Base-by-base conservation (phyloP, 2,797 vertebrate species). In the Channallabes apus region DNA sequence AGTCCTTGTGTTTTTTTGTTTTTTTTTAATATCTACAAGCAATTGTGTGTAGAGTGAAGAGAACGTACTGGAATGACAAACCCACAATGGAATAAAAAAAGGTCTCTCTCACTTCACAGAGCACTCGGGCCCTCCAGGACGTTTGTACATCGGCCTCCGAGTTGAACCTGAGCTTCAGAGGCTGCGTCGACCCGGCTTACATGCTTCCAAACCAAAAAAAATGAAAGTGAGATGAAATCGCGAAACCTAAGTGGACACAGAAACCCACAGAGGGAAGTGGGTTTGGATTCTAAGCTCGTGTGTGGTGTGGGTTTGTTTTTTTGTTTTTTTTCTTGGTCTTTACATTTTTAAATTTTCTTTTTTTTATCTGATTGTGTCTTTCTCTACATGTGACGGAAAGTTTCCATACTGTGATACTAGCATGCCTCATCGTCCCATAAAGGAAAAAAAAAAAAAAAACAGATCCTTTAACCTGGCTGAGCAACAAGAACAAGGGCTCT, bases 1-100 rank as follows among this genome's bases (percentile, higher is more conserved):
- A 87, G 92, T 89, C 62, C 93, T 94, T 94, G 92, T 92, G 92
- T 92, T 91, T 90, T 83, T 92, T 88, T 91, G 91, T 92, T 91
- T 64, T 91, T 24, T 93, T 91, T 91, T 89, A 91, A 88, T 86
- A 89, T 22, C 20, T 4, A 29, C 87, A 90, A 87, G 84, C 35
- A 27, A 41, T 54, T 14, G 32, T 78, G 92, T 75, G 84, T 82
- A 85, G 71, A 84, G 83, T 58, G 51, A 82, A 90, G 85, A 87
- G 93, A 94, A 89, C 93, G 93, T 92, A 93, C 94, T 92, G 38
- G 35, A 78, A 61, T 12, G 93, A 94, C 95, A n/a, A 46, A 71
- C 5, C 1, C 9, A 51, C 11, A 1, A 2, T 27, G 11, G 14
- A 15, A 65, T 24, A 94, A 94, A 54, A 35, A 32, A 59, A 65